Percentiles rank a stretch among this genome's conserved stretches.
Conservation (phyloP, 92 coral and sea anemone genomes). For the Phymanthus crucifer region DNA sequence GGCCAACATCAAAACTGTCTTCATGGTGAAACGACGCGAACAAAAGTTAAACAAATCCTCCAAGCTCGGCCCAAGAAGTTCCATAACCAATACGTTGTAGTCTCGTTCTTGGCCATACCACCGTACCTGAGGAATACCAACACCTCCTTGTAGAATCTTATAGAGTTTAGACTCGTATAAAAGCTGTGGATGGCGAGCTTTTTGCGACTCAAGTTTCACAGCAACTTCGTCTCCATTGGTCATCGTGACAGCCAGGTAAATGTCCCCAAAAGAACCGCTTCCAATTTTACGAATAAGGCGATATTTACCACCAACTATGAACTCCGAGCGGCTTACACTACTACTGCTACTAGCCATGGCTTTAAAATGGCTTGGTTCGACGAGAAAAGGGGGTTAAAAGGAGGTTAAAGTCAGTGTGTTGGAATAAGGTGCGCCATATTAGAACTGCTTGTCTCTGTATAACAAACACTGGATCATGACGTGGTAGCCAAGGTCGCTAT, state of each 20-base stretch:
- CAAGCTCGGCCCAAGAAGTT: slow-evolving; percentile 95
- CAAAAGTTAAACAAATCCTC: slow-evolving; percentile 99
- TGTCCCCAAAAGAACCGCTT: slow-evolving; percentile 99
- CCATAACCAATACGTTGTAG: slow-evolving; percentile 96
- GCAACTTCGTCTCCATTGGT: slow-evolving; percentile 97
- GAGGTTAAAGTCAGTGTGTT: slow-evolving; percentile 2
- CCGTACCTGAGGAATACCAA: slow-evolving; percentile 91
- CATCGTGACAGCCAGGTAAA: slow-evolving; percentile 85
- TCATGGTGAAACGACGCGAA: slow-evolving; percentile 99
- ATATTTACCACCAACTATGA: slow-evolving; percentile 89
- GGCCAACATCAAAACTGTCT: slow-evolving; percentile 98
- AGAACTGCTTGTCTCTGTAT: slow-evolving; percentile 20
- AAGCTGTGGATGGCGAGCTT: slow-evolving; percentile 99
- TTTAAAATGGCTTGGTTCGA: slow-evolving; percentile 10
- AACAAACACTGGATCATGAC: slow-evolving; percentile 63
- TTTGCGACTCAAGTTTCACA: slow-evolving; percentile 92
- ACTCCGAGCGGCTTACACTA: slow-evolving; percentile 75
- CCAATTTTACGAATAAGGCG: slow-evolving; percentile 97
- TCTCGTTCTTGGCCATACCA: slow-evolving; percentile 99
- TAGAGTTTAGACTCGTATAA: slow-evolving; percentile 96
- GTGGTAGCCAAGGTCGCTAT: slow-evolving; percentile 86
- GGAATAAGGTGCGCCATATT: slow-evolving; percentile 47
- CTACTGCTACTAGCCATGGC: slow-evolving; percentile 85
- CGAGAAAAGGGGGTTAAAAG: slow-evolving; percentile 7
- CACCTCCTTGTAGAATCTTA: slow-evolving; percentile 96